Evolutionary conservation across 2,888 invertebrate genomes (phyloP).

Genomic region (Andrena dorsata): DNA sequence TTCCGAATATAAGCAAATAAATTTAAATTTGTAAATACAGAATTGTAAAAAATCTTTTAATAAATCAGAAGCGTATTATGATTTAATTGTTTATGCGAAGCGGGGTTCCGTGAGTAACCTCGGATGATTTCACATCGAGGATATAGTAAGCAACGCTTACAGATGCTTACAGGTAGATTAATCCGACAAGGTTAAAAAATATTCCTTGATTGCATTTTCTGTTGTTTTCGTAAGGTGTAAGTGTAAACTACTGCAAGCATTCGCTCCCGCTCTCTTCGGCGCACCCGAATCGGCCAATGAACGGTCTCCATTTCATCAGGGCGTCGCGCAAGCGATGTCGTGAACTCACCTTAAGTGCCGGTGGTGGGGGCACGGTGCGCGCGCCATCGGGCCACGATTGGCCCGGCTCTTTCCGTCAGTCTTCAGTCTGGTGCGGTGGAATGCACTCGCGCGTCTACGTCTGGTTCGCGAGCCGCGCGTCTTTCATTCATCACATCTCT

Average conservation of each 20-base stretch:
- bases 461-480: constrained; percentile 72
- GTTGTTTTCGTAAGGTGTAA: background rate
- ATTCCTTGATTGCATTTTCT: constrained; percentile 3
- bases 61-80: constrained; percentile 19
- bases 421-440: constrained; percentile 77
- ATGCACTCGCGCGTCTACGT: constrained; percentile 73
- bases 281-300: constrained; percentile 34
- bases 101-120: background rate
- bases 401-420: constrained; percentile 73
- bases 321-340: constrained; percentile 2
- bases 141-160: background rate
- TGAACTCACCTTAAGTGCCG: constrained; percentile 48
- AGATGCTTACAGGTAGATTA: background rate
- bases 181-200: background rate
- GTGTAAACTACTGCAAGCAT: background rate
- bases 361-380: constrained; percentile 38
- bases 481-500: constrained; percentile 69
- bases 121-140: background rate
- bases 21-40: constrained; percentile 25
- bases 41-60: constrained; percentile 57
- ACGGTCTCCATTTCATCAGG: background rate
- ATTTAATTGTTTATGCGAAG: constrained; percentile 26
- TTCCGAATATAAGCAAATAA: background rate
- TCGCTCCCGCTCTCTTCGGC: background rate
- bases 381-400: constrained; percentile 66